Conservation (phyloP, 1,140 invertebrate species). For the Penaeus chinensis region DNA sequence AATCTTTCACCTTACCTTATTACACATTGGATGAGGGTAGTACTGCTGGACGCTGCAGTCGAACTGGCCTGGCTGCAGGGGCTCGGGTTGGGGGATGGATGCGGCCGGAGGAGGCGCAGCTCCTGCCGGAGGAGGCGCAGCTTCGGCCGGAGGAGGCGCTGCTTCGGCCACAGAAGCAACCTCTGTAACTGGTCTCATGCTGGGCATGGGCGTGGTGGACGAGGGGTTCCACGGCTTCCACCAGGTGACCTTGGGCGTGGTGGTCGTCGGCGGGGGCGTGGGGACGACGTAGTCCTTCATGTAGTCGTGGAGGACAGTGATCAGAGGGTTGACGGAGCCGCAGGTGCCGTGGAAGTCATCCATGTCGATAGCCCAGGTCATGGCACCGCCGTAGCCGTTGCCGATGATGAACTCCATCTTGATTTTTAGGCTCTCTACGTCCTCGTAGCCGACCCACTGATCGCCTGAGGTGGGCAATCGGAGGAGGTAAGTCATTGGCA, state of each 20-base stretch:
- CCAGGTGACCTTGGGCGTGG: conserved; percentile 44
- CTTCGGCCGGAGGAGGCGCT: background rate
- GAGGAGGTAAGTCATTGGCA: background rate
- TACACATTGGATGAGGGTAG: conserved; percentile 41
- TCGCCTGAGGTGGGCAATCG: conserved; percentile 70
- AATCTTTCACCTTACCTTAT: conserved; percentile 30
- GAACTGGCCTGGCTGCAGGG: background rate
- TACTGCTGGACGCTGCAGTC: conserved; percentile 42
- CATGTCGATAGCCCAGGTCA: conserved; percentile 98
- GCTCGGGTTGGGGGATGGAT: background rate
- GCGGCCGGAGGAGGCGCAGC: background rate
- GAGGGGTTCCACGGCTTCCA: conserved; percentile 22
- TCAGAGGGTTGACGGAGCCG: conserved; percentile 77
- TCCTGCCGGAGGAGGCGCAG: background rate
- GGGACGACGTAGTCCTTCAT: conserved; percentile 62
- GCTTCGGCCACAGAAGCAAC: conserved; percentile 30
- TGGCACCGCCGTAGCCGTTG: conserved; percentile 90
- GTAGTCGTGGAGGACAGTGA: conserved; percentile 49
- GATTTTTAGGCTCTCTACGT: conserved; percentile 75
- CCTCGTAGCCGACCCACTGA: conserved; percentile 89
- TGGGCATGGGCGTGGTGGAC: background rate
- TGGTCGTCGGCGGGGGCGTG: conserved; percentile 44
- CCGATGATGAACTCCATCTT: conserved; percentile 86
- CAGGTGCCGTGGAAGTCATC: conserved; percentile 91
- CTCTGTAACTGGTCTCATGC: background rate